Evolutionary conservation across 2,113 vertebrate genomes (phyloP).

Genomic region (Eonycteris spelaea): DNA sequence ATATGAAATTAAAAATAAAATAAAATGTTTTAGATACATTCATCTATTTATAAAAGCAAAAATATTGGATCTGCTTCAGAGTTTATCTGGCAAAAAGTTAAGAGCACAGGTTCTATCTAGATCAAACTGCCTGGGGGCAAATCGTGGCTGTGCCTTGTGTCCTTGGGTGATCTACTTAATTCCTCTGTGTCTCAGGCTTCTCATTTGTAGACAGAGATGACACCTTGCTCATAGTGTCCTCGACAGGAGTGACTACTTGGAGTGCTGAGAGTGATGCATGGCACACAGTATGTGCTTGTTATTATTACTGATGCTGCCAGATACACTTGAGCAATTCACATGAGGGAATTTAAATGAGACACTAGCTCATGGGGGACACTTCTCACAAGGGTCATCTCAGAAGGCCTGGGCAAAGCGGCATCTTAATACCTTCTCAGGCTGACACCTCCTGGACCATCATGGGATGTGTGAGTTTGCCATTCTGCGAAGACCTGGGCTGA

Average conservation of each 20-base stretch:
- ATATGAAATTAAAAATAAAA: not conserved
- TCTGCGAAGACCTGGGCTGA: not conserved
- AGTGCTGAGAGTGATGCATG: not conserved
- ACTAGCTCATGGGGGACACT: not conserved
- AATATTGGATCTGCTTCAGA: not conserved
- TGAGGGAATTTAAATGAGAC: not conserved
- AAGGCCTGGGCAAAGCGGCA: not conserved
- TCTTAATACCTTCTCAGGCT: not conserved
- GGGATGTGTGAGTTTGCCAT: not conserved
- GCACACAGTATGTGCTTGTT: not conserved
- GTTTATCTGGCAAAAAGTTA: not conserved
- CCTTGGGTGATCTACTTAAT: not conserved
- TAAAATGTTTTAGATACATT: not conserved
- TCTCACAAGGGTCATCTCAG: not conserved
- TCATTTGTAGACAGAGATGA: not conserved
- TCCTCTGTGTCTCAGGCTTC: not conserved
- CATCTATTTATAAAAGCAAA: not conserved
- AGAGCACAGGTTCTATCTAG: not conserved
- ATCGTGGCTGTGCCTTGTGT: not conserved
- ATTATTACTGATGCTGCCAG: not conserved
- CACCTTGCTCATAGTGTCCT: not conserved
- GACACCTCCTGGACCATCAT: accelerated
- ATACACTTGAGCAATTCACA: not conserved
- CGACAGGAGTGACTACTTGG: not conserved
- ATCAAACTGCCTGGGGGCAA: not conserved